A percentile compares a stretch with the other conserved stretches of the same genome.
These are phyloP conservation scores for Hippoglossus stenolepis DNA, from an alignment of 2,113 vertebrate species.

Conservation along the genomic window DNA sequence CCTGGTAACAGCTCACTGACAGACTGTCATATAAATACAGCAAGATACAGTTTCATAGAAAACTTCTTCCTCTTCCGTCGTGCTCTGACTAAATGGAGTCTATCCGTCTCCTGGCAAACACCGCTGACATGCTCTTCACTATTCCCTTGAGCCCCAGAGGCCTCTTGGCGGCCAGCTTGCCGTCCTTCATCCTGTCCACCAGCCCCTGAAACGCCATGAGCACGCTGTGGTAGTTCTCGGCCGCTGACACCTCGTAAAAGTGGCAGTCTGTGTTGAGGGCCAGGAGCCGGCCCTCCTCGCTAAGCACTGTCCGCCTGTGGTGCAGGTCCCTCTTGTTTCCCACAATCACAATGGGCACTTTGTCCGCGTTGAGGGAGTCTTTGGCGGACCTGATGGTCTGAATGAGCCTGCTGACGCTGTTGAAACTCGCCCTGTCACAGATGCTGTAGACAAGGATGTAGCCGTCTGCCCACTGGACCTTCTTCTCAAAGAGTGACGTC, in stretches of 20 bases:
- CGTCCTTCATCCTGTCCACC: conserved; percentile 82
- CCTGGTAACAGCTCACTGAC: neutral
- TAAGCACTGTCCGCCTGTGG: conserved; percentile 84
- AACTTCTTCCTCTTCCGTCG: neutral
- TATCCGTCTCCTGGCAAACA: conserved; percentile 85
- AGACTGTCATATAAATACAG: neutral
- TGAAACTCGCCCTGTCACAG: conserved; percentile 89
- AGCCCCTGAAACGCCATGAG: conserved; percentile 87
- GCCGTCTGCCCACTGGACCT: conserved; percentile 89
- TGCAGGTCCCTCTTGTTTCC: conserved; percentile 89
- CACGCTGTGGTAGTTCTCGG: conserved; percentile 88
- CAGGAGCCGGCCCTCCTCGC: conserved; percentile 87
- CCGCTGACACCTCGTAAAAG: conserved; percentile 89
- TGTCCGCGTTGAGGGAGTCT: conserved; percentile 80
- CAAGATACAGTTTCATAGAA: neutral
- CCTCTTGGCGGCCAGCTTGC: conserved; percentile 79
- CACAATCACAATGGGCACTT: conserved; percentile 87
- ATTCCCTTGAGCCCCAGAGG: conserved; percentile 85
- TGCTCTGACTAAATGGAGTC: conserved; percentile 83
- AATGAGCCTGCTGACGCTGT: conserved; percentile 81
- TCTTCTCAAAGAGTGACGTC: conserved; percentile 81
- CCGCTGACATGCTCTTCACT: conserved; percentile 87
- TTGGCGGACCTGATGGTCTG: conserved; percentile 86
- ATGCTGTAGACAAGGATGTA: conserved; percentile 91
- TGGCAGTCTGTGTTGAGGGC: conserved; percentile 86